phyloP scores from a whole-genome alignment of 1,140 invertebrate genomes.

The Panagrolaimus sp. region DNA sequence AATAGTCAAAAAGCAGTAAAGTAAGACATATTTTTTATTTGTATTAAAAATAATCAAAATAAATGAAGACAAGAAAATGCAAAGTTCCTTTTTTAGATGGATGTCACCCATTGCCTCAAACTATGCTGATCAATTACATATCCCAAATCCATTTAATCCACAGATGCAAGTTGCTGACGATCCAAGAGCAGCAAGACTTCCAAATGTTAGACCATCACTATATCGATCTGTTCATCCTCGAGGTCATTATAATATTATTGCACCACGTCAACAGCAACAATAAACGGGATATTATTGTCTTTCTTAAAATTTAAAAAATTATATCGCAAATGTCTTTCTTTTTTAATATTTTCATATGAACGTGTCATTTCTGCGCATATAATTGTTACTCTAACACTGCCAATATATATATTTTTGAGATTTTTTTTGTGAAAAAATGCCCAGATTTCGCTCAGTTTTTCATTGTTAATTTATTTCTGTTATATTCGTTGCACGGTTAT shows the following conservation, averaged over 20 bases:
- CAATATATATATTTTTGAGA: background rate
- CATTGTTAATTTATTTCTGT: background rate
- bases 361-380: conserved; percentile 3
- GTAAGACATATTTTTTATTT: conserved; percentile 17
- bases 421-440: too few relatives aligned
- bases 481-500: conserved; percentile 11
- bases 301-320: background rate
- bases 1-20: conserved; percentile 42
- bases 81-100: conserved; percentile 11
- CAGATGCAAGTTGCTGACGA: background rate
- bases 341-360: background rate
- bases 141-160: conserved; percentile 17
- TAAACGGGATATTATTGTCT: too few relatives aligned
- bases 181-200: background rate
- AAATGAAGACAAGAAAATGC: background rate
- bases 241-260: background rate
- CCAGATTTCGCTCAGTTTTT: too few relatives aligned
- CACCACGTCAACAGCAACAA: conserved; percentile 1
- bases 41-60: too few relatives aligned
- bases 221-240: conserved; percentile 2
- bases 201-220: background rate
- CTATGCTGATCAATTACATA: conserved; percentile 11
- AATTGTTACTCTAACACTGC: background rate
- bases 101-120: conserved; percentile 18
- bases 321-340: background rate